These are phyloP conservation scores for Lanius collurio DNA, from an alignment of 2,113 vertebrate species.

Conservation along the genomic window DNA sequence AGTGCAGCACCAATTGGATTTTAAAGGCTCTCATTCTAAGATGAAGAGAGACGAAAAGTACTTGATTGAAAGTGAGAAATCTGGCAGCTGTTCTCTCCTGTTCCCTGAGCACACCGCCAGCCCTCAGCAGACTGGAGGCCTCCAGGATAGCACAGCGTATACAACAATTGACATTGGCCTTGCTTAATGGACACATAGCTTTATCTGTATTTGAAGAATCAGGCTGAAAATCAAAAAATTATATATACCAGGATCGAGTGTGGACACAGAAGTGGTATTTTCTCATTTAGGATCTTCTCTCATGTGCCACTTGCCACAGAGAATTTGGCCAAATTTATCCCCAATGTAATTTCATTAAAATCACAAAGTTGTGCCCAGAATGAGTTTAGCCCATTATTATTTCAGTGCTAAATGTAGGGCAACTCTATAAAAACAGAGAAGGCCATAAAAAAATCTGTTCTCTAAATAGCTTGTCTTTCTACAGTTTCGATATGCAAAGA, in stretches of 20 bases:
- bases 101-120: background rate
- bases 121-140: background rate
- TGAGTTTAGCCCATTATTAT: background rate
- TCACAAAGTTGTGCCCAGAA: background rate
- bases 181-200: background rate
- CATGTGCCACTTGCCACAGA: background rate
- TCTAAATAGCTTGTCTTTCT: constrained; percentile 46
- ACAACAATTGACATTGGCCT: background rate
- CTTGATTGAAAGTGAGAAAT: background rate
- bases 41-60: background rate
- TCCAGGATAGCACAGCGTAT: background rate
- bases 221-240: background rate
- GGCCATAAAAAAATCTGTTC: constrained; percentile 2
- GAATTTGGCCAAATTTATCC: background rate
- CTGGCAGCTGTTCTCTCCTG: background rate
- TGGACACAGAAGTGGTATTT: background rate
- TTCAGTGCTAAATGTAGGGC: background rate
- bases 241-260: background rate
- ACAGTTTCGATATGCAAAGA: constrained; percentile 31
- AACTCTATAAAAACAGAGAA: background rate
- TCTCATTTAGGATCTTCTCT: background rate
- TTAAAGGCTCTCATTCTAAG: background rate
- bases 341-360: background rate
- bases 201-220: background rate
- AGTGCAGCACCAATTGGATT: background rate